These are phyloP conservation scores for Acanthurus tractus DNA, from an alignment of 2,797 vertebrate species.

Conservation along the genomic window DNA sequence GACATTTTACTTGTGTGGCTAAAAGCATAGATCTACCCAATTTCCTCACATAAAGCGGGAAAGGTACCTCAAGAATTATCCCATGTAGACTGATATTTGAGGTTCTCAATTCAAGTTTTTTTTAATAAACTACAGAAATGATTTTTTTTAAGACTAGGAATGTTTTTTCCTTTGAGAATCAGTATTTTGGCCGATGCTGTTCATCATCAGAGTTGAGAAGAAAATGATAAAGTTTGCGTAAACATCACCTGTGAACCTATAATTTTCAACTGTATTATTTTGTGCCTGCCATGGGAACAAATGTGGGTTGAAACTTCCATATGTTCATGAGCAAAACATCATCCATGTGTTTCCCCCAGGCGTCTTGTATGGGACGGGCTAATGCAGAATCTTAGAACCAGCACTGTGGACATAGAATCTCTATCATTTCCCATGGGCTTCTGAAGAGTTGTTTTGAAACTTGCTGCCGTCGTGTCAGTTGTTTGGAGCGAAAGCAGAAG, in stretches of 20 bases:
- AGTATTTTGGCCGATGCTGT: background rate
- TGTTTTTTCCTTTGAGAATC: background rate
- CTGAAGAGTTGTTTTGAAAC: conserved; percentile 7
- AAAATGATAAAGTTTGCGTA: background rate
- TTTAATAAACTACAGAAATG: background rate
- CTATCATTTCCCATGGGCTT: conserved; percentile 1
- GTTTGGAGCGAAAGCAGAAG: conserved; percentile 7
- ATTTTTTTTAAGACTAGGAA: background rate
- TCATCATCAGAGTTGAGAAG: conserved; percentile 12
- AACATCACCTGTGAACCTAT: background rate
- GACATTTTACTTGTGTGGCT: no score
- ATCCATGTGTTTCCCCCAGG: background rate
- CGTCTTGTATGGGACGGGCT: background rate
- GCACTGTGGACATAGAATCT: background rate
- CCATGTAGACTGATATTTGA: background rate
- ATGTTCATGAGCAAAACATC: background rate
- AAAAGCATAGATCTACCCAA: no score
- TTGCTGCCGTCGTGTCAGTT: background rate
- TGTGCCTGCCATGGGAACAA: background rate
- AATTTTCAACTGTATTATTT: background rate
- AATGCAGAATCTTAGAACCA: background rate
- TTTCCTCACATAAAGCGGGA: no score
- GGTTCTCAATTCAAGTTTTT: background rate
- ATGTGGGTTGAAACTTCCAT: background rate
- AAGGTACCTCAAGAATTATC: background rate